These are phyloP conservation scores for Addax nasomaculatus DNA, from an alignment of 2,113 vertebrate genomes.

Conservation along the genomic window DNA sequence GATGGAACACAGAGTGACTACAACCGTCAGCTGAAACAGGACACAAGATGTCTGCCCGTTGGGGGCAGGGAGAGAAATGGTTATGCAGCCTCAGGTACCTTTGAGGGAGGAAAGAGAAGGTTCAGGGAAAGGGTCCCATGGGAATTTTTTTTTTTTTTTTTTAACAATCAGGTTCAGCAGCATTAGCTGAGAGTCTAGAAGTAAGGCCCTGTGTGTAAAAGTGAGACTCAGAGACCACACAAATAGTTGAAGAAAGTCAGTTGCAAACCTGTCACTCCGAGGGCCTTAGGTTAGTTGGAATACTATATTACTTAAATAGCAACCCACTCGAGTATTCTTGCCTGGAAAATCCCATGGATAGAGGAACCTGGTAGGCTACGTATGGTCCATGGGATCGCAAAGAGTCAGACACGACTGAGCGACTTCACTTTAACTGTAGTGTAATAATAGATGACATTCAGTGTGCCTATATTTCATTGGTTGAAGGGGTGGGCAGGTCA, in stretches of 20 bases:
- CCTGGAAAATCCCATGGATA: not conserved
- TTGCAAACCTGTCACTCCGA: not conserved
- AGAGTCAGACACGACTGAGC: not conserved
- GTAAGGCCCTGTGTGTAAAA: not conserved
- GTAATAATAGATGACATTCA: not conserved
- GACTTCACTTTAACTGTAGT: not conserved
- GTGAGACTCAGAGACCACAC: not conserved
- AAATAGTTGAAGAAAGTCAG: not conserved
- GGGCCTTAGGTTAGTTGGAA: not conserved
- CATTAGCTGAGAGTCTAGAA: not conserved
- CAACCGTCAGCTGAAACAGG: not conserved
- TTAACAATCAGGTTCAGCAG: not conserved
- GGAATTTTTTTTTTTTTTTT: not conserved
- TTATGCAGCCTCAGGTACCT: not conserved
- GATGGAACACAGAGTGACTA: not conserved
- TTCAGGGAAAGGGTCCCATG: not conserved
- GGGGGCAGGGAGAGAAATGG: not conserved
- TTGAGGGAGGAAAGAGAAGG: not conserved
- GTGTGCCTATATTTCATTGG: not conserved
- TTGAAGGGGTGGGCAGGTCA: not conserved
- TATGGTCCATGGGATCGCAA: not conserved
- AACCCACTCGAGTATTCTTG: not conserved
- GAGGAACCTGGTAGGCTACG: not conserved
- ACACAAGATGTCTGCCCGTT: not conserved
- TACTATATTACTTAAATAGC: not conserved